phyloP scores from a whole-genome alignment of 2,888 invertebrate genomes.

The Tipula unca region DNA sequence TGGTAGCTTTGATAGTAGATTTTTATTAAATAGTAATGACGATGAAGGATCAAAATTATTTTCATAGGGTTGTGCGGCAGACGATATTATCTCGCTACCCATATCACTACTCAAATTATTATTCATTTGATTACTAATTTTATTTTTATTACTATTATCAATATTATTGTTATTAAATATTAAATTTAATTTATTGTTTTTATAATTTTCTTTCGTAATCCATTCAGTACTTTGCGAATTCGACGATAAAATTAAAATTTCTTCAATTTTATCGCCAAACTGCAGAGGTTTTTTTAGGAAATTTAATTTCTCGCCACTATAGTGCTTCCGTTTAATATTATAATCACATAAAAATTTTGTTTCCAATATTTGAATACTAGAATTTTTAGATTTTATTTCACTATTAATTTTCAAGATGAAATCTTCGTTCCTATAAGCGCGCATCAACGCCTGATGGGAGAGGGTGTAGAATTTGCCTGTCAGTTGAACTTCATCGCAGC shows the following conservation, averaged over 20 bases:
- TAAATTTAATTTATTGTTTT: constrained; percentile 20
- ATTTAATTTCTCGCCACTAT: constrained; percentile 37
- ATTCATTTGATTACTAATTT: not conserved
- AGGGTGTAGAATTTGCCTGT: constrained; percentile 39
- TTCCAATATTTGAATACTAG: constrained; percentile 39
- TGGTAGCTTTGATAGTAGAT: constrained; percentile 36
- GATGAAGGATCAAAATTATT: not conserved
- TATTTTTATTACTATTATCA: constrained; percentile 9
- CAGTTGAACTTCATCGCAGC: constrained; percentile 37
- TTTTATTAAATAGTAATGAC: constrained; percentile 30
- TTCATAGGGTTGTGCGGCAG: constrained; percentile 22
- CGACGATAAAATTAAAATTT: constrained; percentile 38
- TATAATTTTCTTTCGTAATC: constrained; percentile 27
- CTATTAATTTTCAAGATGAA: constrained; percentile 38
- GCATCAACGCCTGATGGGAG: constrained; percentile 34
- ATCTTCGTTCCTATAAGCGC: constrained; percentile 39
- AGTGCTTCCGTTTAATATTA: constrained; percentile 40
- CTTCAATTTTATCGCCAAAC: constrained; percentile 37
- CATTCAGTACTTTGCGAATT: constrained; percentile 36
- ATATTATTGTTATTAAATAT: constrained; percentile 3
- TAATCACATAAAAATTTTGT: constrained; percentile 42
- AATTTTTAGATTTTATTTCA: constrained; percentile 33
- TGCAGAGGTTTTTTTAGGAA: constrained; percentile 35
- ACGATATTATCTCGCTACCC: constrained; percentile 21
- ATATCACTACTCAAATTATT: constrained; percentile 20